Evolutionary conservation across 2,113 vertebrate species (phyloP), one percentile per base, ranked within the genome.

Genomic region (Tetrax tetrax): DNA sequence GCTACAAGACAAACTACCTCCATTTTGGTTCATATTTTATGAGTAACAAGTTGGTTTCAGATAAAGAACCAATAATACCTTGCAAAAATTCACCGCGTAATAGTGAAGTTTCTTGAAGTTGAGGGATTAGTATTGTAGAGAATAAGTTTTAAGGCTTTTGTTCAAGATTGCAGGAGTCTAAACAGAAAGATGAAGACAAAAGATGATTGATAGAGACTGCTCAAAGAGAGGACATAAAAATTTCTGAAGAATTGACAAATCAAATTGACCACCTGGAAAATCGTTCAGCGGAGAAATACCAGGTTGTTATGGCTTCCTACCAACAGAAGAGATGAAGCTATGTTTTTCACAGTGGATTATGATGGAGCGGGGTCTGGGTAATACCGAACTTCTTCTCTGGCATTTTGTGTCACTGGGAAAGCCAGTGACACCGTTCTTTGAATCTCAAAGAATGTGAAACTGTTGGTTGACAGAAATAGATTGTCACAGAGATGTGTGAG

Each of bases 291-390:
- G 66, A 96, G 83, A 97, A 97, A 87, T 97, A 93, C 4, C 47
- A 56, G 91, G 74, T 95, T 97, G 66, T 91, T 83, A 79, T 15
- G 68, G 77, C 87, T 92, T 96, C 95, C 92, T 87, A 94, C 76
- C 68, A 95, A 81, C 78, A 92, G 77, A 78, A 83, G 72, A 94
- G 66, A 27, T 4, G 5, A 59, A 77, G 43, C 54, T 93, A 22
- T 54, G 95, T 94, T 93, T 86, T 82, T 95, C 92, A 72, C 93
- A 88, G 90, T 95, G 75, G 93, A 94, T 97, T 97, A 93, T 95
- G 87, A 96, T 4, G 76, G 85, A 92, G 83, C 68, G 74, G 64
- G 45, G 57, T 64, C 69, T 80, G 79, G 53, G 29, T 94, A 82
- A 87, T 96, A 90, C 21, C 90, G 75, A 94, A 69, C 69, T 93